Evolutionary conservation across 2,797 vertebrate species (phyloP).

Genomic region (Merluccius polli): DNA sequence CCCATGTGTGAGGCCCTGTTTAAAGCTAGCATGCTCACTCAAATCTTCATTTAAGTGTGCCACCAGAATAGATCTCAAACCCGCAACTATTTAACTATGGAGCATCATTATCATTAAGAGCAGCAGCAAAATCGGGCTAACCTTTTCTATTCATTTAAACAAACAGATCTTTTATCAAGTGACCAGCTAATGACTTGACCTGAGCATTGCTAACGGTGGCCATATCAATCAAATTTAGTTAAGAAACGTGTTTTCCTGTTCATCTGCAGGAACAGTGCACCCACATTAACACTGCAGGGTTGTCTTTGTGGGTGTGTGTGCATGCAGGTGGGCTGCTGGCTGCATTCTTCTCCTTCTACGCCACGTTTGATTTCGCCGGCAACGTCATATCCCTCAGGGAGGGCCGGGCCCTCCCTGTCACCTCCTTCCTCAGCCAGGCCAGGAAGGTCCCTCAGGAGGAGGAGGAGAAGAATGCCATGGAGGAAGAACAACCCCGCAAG

Average conservation of each 20-base stretch:
- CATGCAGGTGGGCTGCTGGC: constrained; percentile 82
- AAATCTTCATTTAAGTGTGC: too few species aligned
- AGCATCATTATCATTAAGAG: background rate
- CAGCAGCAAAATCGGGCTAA: background rate
- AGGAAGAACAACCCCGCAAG: constrained; percentile 10
- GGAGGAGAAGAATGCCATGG: constrained; percentile 28
- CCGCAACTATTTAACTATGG: background rate
- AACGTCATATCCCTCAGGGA: constrained; percentile 76
- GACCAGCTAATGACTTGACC: background rate
- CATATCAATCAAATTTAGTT: too few species aligned
- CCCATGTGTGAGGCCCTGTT: background rate
- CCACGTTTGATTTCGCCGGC: constrained; percentile 76
- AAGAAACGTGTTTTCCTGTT: background rate
- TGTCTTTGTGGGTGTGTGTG: background rate
- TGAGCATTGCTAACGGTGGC: background rate
- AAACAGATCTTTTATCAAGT: background rate
- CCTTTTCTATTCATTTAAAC: background rate
- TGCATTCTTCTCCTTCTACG: constrained; percentile 83
- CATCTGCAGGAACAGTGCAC: background rate
- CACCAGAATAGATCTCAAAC: background rate
- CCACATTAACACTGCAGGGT: background rate
- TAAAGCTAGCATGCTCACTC: background rate
- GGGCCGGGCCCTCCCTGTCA: constrained; percentile 67
- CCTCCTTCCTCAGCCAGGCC: constrained; percentile 56
- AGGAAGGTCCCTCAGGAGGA: background rate